phyloP scores from a whole-genome alignment of 2,797 vertebrate species.

The Sciaenops ocellatus region DNA sequence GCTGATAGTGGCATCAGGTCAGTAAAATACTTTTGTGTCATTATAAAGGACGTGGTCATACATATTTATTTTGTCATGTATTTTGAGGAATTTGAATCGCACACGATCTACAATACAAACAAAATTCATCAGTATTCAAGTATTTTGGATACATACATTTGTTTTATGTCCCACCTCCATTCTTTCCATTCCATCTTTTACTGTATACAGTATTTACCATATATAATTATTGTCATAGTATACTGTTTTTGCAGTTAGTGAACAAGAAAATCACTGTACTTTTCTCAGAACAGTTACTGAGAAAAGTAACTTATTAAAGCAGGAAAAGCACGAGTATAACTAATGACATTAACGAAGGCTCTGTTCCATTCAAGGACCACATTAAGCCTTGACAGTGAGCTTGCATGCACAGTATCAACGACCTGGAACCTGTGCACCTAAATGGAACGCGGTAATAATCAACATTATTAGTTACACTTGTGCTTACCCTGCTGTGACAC shows the following conservation, averaged over 20 bases:
- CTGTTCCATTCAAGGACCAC: background rate
- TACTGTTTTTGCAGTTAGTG: background rate
- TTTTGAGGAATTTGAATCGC: too few species aligned
- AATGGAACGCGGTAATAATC: conserved; percentile 5
- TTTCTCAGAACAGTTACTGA: conserved; percentile 11
- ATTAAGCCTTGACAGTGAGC: background rate
- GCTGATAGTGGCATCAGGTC: too few species aligned
- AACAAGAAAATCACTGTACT: background rate
- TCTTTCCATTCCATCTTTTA: background rate
- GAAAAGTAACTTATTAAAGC: background rate
- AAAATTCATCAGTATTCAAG: too few species aligned
- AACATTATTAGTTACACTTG: conserved; percentile 24
- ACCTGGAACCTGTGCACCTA: background rate
- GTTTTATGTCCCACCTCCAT: background rate
- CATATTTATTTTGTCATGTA: too few species aligned
- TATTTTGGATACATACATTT: too few species aligned
- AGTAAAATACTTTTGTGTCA: too few species aligned
- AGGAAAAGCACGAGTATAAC: background rate
- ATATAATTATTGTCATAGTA: background rate
- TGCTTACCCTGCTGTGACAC: background rate
- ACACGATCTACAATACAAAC: too few species aligned
- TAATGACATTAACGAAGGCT: conserved; percentile 1
- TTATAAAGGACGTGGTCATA: too few species aligned
- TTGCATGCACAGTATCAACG: conserved; percentile 12
- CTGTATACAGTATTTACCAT: background rate